Percentiles rank a stretch among this genome's conserved stretches.
These are phyloP conservation scores for Oryzaephilus surinamensis DNA, from an alignment of 1,140 invertebrate species.

Conservation along the genomic window DNA sequence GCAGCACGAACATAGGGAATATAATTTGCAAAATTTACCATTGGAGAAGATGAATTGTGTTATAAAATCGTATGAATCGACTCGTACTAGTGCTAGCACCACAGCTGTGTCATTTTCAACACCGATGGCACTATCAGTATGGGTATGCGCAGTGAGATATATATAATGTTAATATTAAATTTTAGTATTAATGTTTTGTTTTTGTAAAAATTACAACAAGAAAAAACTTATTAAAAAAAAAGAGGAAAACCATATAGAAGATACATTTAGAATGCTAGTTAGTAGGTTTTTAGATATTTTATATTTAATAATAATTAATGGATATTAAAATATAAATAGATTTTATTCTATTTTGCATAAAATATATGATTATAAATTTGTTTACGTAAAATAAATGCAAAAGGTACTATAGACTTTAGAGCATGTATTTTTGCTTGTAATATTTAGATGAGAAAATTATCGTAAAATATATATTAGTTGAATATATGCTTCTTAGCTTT, in stretches of 20 bases:
- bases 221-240: too few relatives aligned
- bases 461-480: too few relatives aligned
- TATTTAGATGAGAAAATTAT: too few relatives aligned
- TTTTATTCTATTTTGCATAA: constrained; percentile 11
- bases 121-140: constrained; percentile 8
- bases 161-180: neutral
- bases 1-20: constrained; percentile 63
- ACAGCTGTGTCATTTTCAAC: constrained; percentile 3
- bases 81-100: constrained; percentile 12
- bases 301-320: too few relatives aligned
- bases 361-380: too few relatives aligned
- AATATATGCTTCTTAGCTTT: too few relatives aligned
- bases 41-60: constrained; percentile 70
- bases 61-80: constrained; percentile 51
- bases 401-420: too few relatives aligned
- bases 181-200: neutral
- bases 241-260: too few relatives aligned
- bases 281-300: constrained; percentile 7
- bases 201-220: neutral
- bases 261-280: constrained; percentile 7
- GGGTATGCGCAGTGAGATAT: constrained; percentile 13
- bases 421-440: constrained; percentile 14
- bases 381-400: too few relatives aligned
- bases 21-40: constrained; percentile 67
- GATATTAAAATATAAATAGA: too few relatives aligned